These are phyloP conservation scores for Vultur gryphus DNA, from an alignment of 2,797 vertebrate genomes.

Conservation along the genomic window DNA sequence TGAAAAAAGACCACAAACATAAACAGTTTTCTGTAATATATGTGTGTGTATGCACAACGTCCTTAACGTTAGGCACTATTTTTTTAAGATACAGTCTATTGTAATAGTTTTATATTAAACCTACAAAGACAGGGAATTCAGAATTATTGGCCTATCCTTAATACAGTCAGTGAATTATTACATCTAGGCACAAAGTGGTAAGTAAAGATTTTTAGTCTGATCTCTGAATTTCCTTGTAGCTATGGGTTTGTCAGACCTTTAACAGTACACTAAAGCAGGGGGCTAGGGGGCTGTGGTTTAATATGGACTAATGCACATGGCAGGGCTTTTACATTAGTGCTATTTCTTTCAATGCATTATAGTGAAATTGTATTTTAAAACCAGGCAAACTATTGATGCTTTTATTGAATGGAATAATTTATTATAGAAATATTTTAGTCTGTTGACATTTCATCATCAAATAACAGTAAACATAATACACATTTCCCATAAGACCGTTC, in stretches of 20 bases:
- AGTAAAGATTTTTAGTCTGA: constrained; percentile 22
- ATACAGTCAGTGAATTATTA: not conserved
- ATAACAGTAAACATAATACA: constrained; percentile 66
- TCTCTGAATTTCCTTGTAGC: constrained; percentile 2
- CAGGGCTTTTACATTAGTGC: constrained; percentile 27
- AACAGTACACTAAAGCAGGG: not conserved
- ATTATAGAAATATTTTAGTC: constrained; percentile 63
- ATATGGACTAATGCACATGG: constrained; percentile 20
- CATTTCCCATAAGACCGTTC: constrained; percentile 66
- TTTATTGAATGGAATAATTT: constrained; percentile 70
- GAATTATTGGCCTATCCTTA: not conserved
- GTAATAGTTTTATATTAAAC: not conserved
- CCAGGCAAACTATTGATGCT: constrained; percentile 54
- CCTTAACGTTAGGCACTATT: not conserved
- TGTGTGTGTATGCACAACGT: not conserved
- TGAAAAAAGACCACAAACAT: not conserved
- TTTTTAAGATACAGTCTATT: not conserved
- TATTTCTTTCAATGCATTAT: constrained; percentile 40
- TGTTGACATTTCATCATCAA: constrained; percentile 66
- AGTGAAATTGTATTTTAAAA: constrained; percentile 65
- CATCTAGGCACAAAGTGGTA: not conserved
- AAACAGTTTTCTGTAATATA: not conserved
- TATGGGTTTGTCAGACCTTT: constrained; percentile 15
- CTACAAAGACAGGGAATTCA: not conserved
- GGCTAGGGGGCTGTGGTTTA: not conserved